Conservation (phyloP, 2,797 vertebrate species). For the Buphagus erythrorhynchus region DNA sequence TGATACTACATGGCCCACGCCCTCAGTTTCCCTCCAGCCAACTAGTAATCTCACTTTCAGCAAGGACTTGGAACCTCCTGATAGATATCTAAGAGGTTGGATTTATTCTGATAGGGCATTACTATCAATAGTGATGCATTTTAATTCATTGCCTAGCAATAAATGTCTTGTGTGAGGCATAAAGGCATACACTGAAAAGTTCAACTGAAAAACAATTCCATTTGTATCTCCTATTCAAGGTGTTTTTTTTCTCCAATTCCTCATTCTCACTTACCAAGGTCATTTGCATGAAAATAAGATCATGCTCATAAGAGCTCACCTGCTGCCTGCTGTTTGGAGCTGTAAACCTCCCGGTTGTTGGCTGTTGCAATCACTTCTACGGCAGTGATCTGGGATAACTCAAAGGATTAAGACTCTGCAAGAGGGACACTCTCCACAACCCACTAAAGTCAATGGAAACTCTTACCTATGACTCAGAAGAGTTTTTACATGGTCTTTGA, state of each 20-base stretch:
- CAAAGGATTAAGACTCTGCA: background rate
- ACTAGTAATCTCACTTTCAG: background rate
- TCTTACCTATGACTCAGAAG: background rate
- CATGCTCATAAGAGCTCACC: conserved; percentile 49
- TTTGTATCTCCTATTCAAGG: conserved; percentile 23
- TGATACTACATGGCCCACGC: background rate
- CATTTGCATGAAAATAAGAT: conserved; percentile 71
- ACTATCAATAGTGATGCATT: background rate
- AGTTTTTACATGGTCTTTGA: background rate
- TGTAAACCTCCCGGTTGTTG: conserved; percentile 8
- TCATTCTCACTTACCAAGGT: conserved; percentile 60
- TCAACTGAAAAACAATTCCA: conserved; percentile 60
- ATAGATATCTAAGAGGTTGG: background rate
- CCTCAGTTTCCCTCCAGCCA: background rate
- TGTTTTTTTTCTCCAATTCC: background rate
- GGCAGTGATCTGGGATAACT: background rate
- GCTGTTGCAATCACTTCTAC: conserved; percentile 17
- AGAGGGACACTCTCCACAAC: background rate
- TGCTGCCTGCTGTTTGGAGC: conserved; percentile 48
- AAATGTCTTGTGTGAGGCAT: conserved; percentile 35
- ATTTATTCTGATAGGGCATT: conserved; percentile 34
- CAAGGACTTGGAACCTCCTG: background rate
- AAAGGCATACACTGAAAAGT: conserved; percentile 17
- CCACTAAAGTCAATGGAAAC: background rate
- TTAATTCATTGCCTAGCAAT: conserved; percentile 13